Evolutionary conservation across 1,140 invertebrate species (phyloP).

Genomic region (Stegodyphus dumicola): DNA sequence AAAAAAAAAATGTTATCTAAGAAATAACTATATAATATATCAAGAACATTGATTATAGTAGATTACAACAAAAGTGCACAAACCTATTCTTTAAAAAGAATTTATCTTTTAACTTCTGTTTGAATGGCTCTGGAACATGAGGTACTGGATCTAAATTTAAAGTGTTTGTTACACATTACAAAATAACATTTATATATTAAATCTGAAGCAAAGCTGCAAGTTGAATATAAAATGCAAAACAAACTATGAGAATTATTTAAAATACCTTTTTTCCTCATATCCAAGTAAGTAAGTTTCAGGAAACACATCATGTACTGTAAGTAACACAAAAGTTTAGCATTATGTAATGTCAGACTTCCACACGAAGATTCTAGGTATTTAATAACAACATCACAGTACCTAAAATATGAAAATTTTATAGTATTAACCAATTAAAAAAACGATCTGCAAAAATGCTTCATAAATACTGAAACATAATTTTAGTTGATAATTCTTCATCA

Average conservation of each 20-base stretch:
- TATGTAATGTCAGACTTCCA: background rate
- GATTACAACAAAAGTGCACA: background rate
- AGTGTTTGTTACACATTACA: background rate
- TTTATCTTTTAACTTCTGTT: slow-evolving; percentile 5
- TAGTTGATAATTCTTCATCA: too few species aligned
- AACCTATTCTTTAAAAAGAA: slow-evolving; percentile 16
- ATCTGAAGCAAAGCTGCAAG: too few species aligned
- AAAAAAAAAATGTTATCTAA: too few species aligned
- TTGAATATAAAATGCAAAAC: background rate
- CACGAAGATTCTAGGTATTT: slow-evolving; percentile 13
- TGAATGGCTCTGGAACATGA: slow-evolving; percentile 17
- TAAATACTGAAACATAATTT: too few species aligned
- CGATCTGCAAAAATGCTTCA: too few species aligned
- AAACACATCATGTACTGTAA: slow-evolving; percentile 26
- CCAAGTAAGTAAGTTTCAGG: slow-evolving; percentile 8
- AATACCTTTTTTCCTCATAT: slow-evolving; percentile 38
- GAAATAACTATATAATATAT: too few species aligned
- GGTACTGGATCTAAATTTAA: slow-evolving; percentile 25
- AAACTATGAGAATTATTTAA: background rate
- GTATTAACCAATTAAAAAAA: too few species aligned
- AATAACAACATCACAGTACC: slow-evolving; percentile 25
- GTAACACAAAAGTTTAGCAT: slow-evolving; percentile 17
- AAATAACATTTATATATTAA: too few species aligned
- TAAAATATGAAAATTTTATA: background rate
- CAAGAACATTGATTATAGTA: too few species aligned